These are phyloP conservation scores for Hystrix cristata DNA, from an alignment of 2,113 vertebrate genomes.

Conservation along the genomic window DNA sequence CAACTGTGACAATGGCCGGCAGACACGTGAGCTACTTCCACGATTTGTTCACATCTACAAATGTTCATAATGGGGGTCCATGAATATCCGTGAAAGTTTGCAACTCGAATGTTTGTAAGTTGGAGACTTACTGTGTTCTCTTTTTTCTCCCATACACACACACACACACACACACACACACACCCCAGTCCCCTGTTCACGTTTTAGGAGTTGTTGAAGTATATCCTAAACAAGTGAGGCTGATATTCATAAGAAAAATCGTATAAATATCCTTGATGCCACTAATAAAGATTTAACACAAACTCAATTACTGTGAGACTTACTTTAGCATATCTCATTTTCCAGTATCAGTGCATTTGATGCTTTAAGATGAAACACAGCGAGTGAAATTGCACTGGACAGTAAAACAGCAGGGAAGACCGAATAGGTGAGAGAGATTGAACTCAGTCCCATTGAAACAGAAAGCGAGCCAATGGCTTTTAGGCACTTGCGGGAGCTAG, in stretches of 20 bases:
- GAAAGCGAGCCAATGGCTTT: background rate
- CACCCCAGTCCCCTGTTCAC: background rate
- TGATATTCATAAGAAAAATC: conserved; percentile 27
- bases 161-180: background rate
- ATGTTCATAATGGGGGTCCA: background rate
- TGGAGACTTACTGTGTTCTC: background rate
- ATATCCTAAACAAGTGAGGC: conserved; percentile 8
- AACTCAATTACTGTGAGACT: background rate
- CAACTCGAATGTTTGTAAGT: background rate
- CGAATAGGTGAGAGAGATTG: no score
- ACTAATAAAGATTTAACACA: conserved; percentile 34
- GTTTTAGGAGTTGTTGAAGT: background rate
- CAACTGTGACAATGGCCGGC: background rate
- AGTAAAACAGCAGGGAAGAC: no score
- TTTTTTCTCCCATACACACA: background rate
- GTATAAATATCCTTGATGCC: background rate
- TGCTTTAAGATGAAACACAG: background rate
- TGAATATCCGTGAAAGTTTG: background rate
- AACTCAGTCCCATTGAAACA: background rate
- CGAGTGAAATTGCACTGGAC: background rate
- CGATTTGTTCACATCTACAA: background rate
- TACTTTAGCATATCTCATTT: background rate
- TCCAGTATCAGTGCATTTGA: background rate
- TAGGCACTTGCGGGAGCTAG: background rate
- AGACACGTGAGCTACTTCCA: background rate